Percentiles rank a stretch among this genome's conserved stretches.
phyloP scores from a whole-genome alignment of 2,113 vertebrate species.

The Sylvilagus bachmani region DNA sequence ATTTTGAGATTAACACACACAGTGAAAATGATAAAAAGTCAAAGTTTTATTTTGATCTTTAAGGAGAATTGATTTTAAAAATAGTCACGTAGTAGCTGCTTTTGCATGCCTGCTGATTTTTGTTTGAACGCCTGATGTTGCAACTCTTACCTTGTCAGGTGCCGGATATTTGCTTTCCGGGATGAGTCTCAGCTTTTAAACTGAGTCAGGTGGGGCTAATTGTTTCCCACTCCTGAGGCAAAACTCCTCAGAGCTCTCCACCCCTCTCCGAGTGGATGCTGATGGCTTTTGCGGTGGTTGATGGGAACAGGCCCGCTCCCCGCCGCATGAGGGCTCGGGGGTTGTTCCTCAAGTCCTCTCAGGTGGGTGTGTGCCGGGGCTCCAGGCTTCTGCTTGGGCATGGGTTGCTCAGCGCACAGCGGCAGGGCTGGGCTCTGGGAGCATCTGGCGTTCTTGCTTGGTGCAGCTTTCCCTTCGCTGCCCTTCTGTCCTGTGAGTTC shows the following conservation, averaged over 20 bases:
- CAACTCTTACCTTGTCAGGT: conserved; percentile 49
- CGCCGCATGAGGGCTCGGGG: background rate
- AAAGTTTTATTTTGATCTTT: background rate
- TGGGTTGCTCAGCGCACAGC: background rate
- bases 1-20: conserved; percentile 56
- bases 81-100: conserved; percentile 29
- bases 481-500: background rate
- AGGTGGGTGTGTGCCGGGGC: background rate
- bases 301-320: background rate
- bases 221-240: conserved; percentile 9
- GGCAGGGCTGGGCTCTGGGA: background rate
- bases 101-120: conserved; percentile 48
- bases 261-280: background rate
- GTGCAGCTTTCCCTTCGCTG: background rate
- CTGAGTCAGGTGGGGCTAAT: conserved; percentile 27
- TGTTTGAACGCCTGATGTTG: conserved; percentile 37
- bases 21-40: conserved; percentile 56
- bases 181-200: conserved; percentile 45
- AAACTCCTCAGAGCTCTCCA: background rate
- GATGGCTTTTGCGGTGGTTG: background rate
- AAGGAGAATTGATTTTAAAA: conserved; percentile 56
- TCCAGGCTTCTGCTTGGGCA: background rate
- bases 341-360: background rate
- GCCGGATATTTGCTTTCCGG: conserved; percentile 45
- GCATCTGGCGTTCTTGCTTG: background rate